These are phyloP conservation scores for Antechinus stuartii DNA, from an alignment of 2,113 vertebrate species.

Conservation along the genomic window DNA sequence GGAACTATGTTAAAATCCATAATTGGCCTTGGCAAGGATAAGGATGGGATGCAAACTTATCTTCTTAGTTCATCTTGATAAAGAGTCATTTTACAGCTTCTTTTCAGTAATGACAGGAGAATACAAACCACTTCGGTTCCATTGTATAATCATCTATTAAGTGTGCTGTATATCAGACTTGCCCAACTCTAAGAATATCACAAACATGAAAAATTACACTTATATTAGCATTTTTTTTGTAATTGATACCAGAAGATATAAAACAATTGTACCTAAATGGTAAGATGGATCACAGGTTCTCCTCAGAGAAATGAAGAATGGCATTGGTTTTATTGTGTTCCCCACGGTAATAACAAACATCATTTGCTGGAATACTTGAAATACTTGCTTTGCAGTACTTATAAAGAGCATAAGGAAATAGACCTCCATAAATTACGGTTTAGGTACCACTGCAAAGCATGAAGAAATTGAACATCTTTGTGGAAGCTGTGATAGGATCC, in stretches of 20 bases:
- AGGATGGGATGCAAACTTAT: background rate
- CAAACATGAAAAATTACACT: background rate
- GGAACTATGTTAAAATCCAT: background rate
- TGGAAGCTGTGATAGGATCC: background rate
- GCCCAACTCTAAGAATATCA: background rate
- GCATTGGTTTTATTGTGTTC: background rate
- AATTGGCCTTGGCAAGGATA: no score
- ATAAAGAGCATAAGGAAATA: background rate
- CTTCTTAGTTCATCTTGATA: background rate
- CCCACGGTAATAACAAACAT: background rate
- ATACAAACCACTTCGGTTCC: background rate
- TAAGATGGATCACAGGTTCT: no score
- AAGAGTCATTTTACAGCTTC: background rate
- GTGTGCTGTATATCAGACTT: no score
- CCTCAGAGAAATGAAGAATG: background rate
- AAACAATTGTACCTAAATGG: background rate
- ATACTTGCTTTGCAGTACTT: background rate
- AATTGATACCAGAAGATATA: background rate
- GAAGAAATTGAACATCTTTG: background rate
- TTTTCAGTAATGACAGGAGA: background rate
- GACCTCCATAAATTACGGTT: background rate
- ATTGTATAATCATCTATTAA: background rate
- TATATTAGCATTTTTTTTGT: background rate
- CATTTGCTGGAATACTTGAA: background rate
- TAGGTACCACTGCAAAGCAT: background rate